Conservation (phyloP, 1,140 invertebrate species). For the Pseudomyrmex gracilis region DNA sequence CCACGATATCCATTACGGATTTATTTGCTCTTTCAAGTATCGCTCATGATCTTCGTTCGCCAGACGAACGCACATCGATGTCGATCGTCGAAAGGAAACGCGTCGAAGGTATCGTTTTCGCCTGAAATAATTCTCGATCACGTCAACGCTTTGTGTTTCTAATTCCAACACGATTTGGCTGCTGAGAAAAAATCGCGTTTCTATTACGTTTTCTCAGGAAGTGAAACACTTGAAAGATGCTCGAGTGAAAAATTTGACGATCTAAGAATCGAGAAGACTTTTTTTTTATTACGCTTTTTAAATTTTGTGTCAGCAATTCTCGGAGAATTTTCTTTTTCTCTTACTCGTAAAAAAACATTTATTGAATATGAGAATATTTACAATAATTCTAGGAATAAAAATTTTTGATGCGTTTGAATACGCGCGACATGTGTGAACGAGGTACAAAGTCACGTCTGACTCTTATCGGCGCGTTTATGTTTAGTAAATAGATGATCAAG, state of each 20-base stretch:
- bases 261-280: neutral
- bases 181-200: neutral
- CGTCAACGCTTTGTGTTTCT: neutral
- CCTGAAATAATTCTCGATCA: constrained; percentile 16
- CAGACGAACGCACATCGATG: constrained; percentile 1
- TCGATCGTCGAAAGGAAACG: constrained; percentile 2
- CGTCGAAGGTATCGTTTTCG: neutral
- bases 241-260: neutral
- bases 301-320: too few relatives aligned
- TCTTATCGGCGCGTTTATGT: neutral
- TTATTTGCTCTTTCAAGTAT: constrained; percentile 65
- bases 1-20: constrained; percentile 73
- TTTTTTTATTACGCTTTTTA: too few relatives aligned
- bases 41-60: neutral
- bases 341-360: too few relatives aligned
- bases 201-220: neutral
- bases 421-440: too few relatives aligned
- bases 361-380: too few relatives aligned
- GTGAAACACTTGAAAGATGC: neutral
- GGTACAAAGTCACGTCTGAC: neutral
- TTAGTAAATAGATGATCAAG: neutral
- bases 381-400: too few relatives aligned
- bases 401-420: too few relatives aligned
- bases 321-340: too few relatives aligned
- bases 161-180: neutral